Percentiles rank a stretch among this genome's conserved stretches.
These are phyloP conservation scores for Eristalis intricaria DNA, from an alignment of 2,888 invertebrate species.

Conservation along the genomic window DNA sequence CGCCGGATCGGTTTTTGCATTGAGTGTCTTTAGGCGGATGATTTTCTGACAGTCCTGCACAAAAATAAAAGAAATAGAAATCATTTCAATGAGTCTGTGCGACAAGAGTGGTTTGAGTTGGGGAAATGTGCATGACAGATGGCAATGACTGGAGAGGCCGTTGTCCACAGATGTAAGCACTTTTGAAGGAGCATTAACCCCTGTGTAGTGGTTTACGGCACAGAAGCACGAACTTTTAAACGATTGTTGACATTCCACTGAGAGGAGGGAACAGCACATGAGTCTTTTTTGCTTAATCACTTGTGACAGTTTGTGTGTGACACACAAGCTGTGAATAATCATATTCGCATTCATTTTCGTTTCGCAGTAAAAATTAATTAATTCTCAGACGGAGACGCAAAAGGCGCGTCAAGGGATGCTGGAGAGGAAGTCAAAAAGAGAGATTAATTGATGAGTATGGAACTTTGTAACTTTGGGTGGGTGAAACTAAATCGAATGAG, in stretches of 20 bases:
- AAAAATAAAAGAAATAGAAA: neutral
- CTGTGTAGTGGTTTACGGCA: neutral
- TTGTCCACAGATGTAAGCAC: neutral
- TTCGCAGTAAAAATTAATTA: neutral
- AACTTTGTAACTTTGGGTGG: neutral
- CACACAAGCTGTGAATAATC: neutral
- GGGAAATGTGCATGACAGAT: neutral
- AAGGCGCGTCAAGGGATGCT: neutral
- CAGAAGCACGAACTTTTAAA: neutral
- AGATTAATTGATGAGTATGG: neutral
- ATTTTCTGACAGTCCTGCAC: slow-evolving; percentile 89
- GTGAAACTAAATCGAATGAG: neutral
- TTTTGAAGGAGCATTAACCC: neutral
- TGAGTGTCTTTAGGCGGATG: slow-evolving; percentile 90
- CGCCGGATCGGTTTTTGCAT: slow-evolving; percentile 89
- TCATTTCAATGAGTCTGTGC: neutral
- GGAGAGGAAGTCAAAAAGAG: neutral
- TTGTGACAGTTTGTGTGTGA: neutral
- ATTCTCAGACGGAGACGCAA: neutral
- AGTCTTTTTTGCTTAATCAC: neutral
- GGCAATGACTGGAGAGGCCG: neutral
- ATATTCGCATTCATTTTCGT: too few species aligned
- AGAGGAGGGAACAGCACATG: neutral
- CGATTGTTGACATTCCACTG: neutral
- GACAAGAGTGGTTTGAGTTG: neutral